Conservation (phyloP, 2,797 vertebrate species). For the Sus cebifrons region DNA sequence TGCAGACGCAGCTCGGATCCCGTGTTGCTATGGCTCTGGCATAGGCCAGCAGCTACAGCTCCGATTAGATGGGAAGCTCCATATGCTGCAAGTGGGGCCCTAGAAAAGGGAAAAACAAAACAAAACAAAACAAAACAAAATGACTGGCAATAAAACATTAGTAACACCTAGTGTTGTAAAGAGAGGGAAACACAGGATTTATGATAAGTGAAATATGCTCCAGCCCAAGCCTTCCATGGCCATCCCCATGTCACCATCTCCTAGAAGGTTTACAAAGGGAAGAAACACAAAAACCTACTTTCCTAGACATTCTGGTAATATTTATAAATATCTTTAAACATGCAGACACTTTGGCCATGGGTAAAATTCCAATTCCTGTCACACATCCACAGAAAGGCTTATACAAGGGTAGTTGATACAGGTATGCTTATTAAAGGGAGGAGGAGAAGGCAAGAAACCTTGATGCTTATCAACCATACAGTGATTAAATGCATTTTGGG, state of each 20-base stretch:
- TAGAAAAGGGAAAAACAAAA: too few species aligned
- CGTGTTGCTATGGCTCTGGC: too few species aligned
- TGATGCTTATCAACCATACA: not conserved
- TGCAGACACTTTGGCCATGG: not conserved
- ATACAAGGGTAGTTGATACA: not conserved
- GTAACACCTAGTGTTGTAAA: not conserved
- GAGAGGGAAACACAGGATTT: not conserved
- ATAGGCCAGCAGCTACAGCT: too few species aligned
- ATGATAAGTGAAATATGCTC: not conserved
- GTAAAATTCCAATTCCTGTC: conserved; percentile 63
- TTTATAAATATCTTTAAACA: not conserved
- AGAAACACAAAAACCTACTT: conserved; percentile 18
- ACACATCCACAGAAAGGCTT: not conserved
- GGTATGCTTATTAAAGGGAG: not conserved
- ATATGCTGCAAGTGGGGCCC: too few species aligned
- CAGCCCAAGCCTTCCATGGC: not conserved
- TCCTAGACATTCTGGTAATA: not conserved
- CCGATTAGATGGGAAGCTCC: too few species aligned
- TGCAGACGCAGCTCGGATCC: too few species aligned
- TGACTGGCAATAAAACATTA: not conserved
- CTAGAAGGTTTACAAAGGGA: not conserved
- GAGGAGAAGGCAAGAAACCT: not conserved
- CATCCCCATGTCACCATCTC: not conserved
- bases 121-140: too few species aligned
- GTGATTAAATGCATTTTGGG: conserved; percentile 4